These are phyloP conservation scores for Choristoneura fumiferana DNA, from an alignment of 1,140 invertebrate species.

Conservation along the genomic window DNA sequence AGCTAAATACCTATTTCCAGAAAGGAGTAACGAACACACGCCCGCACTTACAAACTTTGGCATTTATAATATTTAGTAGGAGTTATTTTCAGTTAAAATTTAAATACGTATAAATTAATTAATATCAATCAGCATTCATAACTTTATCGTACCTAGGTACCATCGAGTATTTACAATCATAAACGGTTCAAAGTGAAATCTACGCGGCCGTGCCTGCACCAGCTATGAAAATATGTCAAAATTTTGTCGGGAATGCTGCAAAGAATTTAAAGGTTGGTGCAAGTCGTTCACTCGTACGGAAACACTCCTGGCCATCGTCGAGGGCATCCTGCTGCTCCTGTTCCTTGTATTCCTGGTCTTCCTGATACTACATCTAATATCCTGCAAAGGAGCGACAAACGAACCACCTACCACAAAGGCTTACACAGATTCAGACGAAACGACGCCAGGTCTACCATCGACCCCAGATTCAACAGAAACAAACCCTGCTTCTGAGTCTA, in stretches of 20 bases:
- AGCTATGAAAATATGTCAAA: constrained; percentile 23
- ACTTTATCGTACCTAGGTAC: too few species aligned
- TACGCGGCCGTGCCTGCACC: neutral
- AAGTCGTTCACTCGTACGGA: constrained; percentile 59
- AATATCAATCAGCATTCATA: too few species aligned
- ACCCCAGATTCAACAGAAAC: neutral
- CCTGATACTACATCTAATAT: constrained; percentile 52
- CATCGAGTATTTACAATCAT: too few species aligned
- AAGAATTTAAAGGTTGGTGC: constrained; percentile 57
- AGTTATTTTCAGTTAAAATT: too few species aligned
- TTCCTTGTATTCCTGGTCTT: constrained; percentile 51
- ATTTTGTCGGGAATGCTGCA: constrained; percentile 53
- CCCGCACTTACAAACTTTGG: too few species aligned
- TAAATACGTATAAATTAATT: too few species aligned
- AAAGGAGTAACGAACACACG: too few species aligned
- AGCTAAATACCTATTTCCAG: too few species aligned
- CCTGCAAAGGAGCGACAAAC: constrained; percentile 26
- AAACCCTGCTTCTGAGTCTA: too few species aligned
- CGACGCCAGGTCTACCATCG: too few species aligned
- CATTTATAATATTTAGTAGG: too few species aligned
- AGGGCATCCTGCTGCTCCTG: constrained; percentile 43
- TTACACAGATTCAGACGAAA: neutral
- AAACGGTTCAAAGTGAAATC: too few species aligned
- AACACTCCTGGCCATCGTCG: constrained; percentile 35
- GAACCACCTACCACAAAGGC: neutral